Evolutionary conservation across 2,113 vertebrate genomes (phyloP), one percentile per base, ranked within the genome.

Genomic region (Anguilla japonica): DNA sequence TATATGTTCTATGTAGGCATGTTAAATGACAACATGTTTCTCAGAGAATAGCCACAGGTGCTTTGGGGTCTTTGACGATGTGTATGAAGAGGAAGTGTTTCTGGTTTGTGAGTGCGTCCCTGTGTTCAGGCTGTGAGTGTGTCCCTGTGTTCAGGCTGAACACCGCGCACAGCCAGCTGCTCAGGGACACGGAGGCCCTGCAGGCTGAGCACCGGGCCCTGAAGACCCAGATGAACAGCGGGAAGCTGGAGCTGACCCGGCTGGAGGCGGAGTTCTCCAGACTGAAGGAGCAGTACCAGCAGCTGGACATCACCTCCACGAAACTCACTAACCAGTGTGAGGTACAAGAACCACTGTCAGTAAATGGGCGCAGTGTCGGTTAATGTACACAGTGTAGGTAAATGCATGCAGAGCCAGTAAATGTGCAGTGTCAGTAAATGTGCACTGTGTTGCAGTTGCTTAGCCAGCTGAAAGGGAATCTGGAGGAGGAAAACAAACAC

Each of bases 301-400:
- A 99, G 87, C 93, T 99, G 91, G 98, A 99, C 93, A 99, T 99
- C 91, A 98, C 97, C 53, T 98, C 96, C 2, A 97, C 98, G 81
- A 99, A 99, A 87, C 94, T 99, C 79, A 99, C 97, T 93, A 99
- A 99, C 92, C 98, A 99, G 60, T 99, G 98, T 90, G 98, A 99
- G 95, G 98, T 99, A 87, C 89, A 43, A 63, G 82, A n/a, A 78
- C 29, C 9, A 0, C 40, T 53, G 50, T 53, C 50, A 53, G 9
- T 13, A 53, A 0, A 53, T 53, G 8, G 7, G 50, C 43, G 43
- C 13, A 53, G 13, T 53, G 50, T 53, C 8, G 13, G 8, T 13
- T 34, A 34, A 34, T 53, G 8, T 14, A 8, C 43, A 8, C 13
- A 53, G 13, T 53, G 50, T 53, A 0, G 11, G 8, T 13, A 14